Evolutionary conservation across 2,113 vertebrate genomes (phyloP).

Genomic region (Phocoena sinus): DNA sequence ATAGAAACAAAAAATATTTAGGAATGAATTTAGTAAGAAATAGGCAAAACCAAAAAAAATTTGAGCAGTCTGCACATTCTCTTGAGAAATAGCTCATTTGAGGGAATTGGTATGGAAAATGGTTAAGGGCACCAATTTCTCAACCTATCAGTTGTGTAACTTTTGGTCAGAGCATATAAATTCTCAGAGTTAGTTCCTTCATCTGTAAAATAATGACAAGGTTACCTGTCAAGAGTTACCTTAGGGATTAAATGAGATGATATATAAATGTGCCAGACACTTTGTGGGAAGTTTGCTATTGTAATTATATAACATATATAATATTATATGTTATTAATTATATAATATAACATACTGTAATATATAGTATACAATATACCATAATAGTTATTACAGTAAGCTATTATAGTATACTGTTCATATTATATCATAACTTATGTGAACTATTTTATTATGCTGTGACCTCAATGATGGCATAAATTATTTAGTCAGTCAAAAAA

Average conservation of each 20-base stretch:
- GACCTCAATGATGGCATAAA: not conserved
- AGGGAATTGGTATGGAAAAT: not conserved
- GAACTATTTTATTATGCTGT: not conserved
- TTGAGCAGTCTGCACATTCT: not conserved
- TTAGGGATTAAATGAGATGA: not conserved
- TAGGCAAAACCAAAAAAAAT: not conserved
- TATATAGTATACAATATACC: not conserved
- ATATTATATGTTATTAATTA: not conserved
- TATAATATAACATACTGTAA: not conserved
- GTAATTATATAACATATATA: not conserved
- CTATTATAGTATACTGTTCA: not conserved
- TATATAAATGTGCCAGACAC: not conserved
- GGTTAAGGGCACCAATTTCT: not conserved
- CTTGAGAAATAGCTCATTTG: not conserved
- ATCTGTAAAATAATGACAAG: not conserved
- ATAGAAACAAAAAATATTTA: not conserved
- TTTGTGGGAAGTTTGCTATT: not conserved
- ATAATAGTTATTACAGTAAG: not conserved
- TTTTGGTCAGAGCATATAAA: not conserved
- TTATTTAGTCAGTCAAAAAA: not conserved
- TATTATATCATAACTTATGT: not conserved
- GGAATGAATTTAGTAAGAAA: not conserved
- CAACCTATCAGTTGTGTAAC: not conserved
- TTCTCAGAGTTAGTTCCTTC: not conserved
- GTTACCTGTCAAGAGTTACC: not conserved